phyloP scores from a whole-genome alignment of 35 echinoderm and acorn worm species.

The Lytechinus variegatus region DNA sequence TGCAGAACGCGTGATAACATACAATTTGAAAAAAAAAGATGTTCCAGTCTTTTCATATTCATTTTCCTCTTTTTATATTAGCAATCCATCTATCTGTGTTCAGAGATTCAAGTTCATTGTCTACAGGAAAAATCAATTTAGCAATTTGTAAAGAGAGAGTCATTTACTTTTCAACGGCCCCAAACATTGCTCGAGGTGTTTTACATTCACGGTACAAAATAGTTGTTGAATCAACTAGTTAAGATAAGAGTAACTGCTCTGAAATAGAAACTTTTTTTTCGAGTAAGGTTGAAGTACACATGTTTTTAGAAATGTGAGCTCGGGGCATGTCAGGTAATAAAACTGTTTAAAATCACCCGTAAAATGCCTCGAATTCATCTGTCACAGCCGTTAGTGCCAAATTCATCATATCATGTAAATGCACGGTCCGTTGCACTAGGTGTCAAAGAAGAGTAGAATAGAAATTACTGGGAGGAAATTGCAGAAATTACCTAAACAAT shows the following conservation, averaged over 20 bases:
- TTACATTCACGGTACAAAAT: background rate
- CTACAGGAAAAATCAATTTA: background rate
- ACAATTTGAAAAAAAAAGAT: background rate
- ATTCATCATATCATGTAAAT: background rate
- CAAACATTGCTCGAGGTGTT: background rate
- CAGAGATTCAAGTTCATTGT: background rate
- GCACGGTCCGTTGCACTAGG: background rate
- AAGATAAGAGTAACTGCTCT: background rate
- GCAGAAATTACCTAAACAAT: background rate
- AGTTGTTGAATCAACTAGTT: background rate
- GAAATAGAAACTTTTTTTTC: background rate
- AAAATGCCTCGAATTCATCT: background rate
- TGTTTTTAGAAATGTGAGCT: background rate
- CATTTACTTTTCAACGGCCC: background rate
- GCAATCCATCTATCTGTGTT: background rate
- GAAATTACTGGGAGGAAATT: constrained; percentile 7
- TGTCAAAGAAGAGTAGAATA: background rate
- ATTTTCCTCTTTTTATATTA: background rate
- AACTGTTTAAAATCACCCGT: background rate
- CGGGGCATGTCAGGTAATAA: background rate
- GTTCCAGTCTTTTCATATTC: background rate
- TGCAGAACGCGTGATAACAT: too few species aligned
- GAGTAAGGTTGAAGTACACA: background rate
- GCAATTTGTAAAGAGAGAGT: background rate
- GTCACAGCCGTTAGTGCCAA: background rate